A percentile compares a stretch with the other conserved stretches of the same genome.
Conservation (phyloP, 1,140 invertebrate species). For the Proctacanthus coquilletti region DNA sequence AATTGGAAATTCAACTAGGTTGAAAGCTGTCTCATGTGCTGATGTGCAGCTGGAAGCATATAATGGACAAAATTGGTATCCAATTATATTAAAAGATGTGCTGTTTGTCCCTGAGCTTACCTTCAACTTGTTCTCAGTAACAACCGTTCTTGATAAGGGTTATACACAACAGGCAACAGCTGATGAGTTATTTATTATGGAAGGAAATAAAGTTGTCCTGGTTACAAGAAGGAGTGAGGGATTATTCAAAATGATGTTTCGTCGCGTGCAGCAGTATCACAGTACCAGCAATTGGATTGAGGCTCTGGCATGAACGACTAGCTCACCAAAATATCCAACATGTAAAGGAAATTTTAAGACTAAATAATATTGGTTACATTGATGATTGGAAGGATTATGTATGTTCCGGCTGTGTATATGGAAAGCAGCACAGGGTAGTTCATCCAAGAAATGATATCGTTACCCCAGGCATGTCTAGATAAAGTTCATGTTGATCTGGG, state of each 20-base stretch:
- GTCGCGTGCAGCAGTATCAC: too few species aligned
- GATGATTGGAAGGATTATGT: neutral
- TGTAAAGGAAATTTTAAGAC: neutral
- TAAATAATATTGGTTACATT: neutral
- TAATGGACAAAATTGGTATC: too few species aligned
- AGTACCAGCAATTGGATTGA: too few species aligned
- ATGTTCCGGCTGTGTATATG: conserved; percentile 3
- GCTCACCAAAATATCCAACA: conserved; percentile 2
- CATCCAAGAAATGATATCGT: neutral
- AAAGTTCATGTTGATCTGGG: conserved; percentile 15
- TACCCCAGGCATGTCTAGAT: too few species aligned
- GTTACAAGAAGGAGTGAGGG: neutral
- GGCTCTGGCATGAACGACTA: conserved; percentile 2
- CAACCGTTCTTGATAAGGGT: neutral
- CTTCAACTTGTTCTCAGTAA: conserved; percentile 3
- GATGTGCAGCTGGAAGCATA: too few species aligned
- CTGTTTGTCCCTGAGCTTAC: conserved; percentile 3
- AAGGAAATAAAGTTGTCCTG: neutral
- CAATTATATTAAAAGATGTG: conserved; percentile 3
- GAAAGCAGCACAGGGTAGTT: neutral
- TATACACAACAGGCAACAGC: neutral
- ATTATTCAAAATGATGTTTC: too few species aligned
- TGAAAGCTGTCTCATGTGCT: too few species aligned
- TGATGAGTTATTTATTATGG: conserved; percentile 3
- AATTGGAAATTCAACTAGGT: too few species aligned